Evolutionary conservation across 2,113 vertebrate genomes (phyloP).

Genomic region (Lophura nycthemera): DNA sequence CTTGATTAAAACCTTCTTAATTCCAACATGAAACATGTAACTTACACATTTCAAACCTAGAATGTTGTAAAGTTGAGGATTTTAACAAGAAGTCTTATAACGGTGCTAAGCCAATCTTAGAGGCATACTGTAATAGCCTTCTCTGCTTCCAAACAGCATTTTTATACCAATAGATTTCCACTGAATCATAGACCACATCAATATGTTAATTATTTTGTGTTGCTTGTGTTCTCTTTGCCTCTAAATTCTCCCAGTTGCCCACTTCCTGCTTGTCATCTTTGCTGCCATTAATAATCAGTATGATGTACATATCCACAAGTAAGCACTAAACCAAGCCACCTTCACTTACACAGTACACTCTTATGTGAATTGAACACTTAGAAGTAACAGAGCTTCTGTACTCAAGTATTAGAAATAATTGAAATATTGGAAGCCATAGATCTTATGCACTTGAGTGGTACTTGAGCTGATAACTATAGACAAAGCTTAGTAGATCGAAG

Average conservation of each 20-base stretch:
- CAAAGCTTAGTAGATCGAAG: neutral
- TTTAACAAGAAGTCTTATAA: neutral
- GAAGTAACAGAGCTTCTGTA: neutral
- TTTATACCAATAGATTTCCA: neutral
- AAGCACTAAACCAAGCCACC: neutral
- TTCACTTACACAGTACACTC: neutral
- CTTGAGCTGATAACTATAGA: neutral
- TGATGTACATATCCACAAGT: neutral
- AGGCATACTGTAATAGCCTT: neutral
- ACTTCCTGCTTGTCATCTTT: neutral
- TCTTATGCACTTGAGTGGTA: neutral
- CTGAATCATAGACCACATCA: neutral
- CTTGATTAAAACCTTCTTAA: conserved; percentile 20
- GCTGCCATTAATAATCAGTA: neutral
- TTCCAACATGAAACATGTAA: neutral
- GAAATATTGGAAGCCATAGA: conserved; percentile 18
- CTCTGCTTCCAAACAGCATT: neutral
- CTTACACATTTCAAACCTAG: neutral
- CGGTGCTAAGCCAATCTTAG: neutral
- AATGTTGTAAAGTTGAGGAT: neutral
- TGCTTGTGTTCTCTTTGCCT: neutral
- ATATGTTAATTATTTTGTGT: accelerated
- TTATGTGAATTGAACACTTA: neutral
- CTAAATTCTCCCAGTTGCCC: neutral
- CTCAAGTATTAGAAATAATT: neutral